phyloP scores from a whole-genome alignment of 1,140 invertebrate genomes.

The Phenacoccus solenopsis region DNA sequence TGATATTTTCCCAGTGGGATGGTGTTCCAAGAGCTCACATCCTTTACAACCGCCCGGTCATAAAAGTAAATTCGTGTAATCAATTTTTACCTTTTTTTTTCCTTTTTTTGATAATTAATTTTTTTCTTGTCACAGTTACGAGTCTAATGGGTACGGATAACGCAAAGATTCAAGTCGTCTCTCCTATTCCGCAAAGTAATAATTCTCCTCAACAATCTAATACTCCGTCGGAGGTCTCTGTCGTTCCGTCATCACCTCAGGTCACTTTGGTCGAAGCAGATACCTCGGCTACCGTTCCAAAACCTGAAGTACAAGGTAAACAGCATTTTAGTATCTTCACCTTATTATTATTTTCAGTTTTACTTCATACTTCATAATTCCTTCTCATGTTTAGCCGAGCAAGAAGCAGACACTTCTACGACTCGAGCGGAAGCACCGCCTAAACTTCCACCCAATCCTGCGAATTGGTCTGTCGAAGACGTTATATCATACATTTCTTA shows the following conservation, averaged over 20 bases:
- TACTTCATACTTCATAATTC: no score
- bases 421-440: constrained; percentile 28
- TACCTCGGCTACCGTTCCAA: constrained; percentile 7
- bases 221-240: neutral
- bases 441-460: constrained; percentile 45
- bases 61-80: constrained; percentile 69
- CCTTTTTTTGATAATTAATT: neutral
- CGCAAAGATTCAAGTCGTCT: neutral
- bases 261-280: constrained; percentile 8
- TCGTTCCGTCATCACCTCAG: neutral
- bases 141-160: neutral
- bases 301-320: neutral
- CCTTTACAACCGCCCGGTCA: constrained; percentile 90
- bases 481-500: constrained; percentile 79
- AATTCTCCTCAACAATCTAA: neutral
- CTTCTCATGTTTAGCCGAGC: constrained; percentile 36
- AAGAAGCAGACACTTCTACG: constrained; percentile 48
- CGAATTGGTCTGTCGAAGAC: constrained; percentile 87
- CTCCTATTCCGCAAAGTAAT: neutral
- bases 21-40: constrained; percentile 87
- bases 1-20: constrained; percentile 95
- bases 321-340: no score
- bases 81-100: no score
- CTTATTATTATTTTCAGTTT: no score
- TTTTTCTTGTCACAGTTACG: neutral